Percentiles rank a stretch among this genome's conserved stretches.
Evolutionary conservation across 2,797 vertebrate species (phyloP).

Genomic region (Semotilus atromaculatus): DNA sequence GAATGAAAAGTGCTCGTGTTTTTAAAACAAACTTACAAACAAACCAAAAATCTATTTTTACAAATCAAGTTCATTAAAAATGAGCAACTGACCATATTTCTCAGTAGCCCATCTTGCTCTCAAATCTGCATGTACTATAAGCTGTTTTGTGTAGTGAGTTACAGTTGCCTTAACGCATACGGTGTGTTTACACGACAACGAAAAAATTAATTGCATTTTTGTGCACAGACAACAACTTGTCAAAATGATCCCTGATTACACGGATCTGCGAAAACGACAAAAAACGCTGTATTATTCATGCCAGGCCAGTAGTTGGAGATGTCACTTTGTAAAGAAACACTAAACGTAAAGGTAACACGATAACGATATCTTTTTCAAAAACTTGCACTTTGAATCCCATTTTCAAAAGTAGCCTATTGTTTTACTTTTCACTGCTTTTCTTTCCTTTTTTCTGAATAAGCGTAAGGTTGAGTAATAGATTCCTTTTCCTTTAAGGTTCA

Average conservation of each 20-base stretch:
- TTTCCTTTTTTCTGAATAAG: not conserved
- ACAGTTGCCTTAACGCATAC: not conserved
- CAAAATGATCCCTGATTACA: not conserved
- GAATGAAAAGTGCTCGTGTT: constrained; percentile 7
- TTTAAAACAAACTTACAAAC: not conserved
- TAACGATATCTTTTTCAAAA: not conserved
- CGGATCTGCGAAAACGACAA: not conserved
- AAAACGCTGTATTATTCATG: not conserved
- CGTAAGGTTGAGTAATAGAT: not conserved
- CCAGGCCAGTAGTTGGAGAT: not conserved
- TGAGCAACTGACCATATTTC: constrained; percentile 8
- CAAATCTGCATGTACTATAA: not conserved
- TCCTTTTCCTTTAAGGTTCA: constrained; percentile 12
- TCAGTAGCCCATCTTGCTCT: constrained; percentile 11
- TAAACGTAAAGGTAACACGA: no score
- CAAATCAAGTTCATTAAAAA: not conserved
- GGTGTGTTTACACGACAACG: not conserved
- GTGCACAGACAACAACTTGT: not conserved
- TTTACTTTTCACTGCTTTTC: not conserved
- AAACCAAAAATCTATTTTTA: not conserved
- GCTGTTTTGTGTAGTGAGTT: not conserved
- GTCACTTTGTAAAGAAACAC: not conserved
- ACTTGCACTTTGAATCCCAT: not conserved
- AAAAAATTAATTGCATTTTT: not conserved
- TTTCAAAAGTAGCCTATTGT: not conserved